Evolutionary conservation across 2,797 vertebrate genomes (phyloP), one percentile per base, ranked within the genome.

Genomic region (Columba guinea): DNA sequence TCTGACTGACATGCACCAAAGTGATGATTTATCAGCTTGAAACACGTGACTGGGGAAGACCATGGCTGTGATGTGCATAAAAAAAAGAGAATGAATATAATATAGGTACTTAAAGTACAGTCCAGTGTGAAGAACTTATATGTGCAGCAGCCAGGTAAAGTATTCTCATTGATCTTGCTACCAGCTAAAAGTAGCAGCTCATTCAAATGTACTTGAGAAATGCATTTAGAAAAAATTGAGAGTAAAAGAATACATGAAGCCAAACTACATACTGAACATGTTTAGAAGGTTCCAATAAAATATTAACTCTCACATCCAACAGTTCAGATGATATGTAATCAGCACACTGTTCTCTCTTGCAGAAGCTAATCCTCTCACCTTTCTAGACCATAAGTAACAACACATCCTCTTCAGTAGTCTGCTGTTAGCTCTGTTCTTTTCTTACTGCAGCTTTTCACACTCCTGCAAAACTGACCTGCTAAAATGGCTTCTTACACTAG

Each of bases 211-310:
- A 74, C 53, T 68, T 64, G 64, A 71, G 53, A 91, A 87, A 85
- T 18, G 28, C 11, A 75, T 64, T 74, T 58, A 75, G 49, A 37
- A 84, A 77, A 82, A 84, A 48, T 0, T 17, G 65, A 79, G 37
- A 44, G 22, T 24, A 32, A 48, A 84, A 13, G 59, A 86, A 59
- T 52, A 53, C 13, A 17, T 73, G 86, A 87, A 80, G 14, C 3
- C 34, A 10, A 48, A 46, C 20, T 81, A 65, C 51, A 37, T 15
- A 39, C 15, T 69, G 44, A 91, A 79, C n/a, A 56, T 30, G 16
- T 69, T 89, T 77, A 89, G 77, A 94, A 84, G 15, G 27, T 87
- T 92, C 32, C 46, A 49, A 87, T 83, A 65, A 94, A 94, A 85
- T 91, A 91, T 71, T 93, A 91, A 87, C 34, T 71, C 49, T 64